Evolutionary conservation across 2,888 invertebrate genomes (phyloP).

Genomic region (Sthenelais limicola): DNA sequence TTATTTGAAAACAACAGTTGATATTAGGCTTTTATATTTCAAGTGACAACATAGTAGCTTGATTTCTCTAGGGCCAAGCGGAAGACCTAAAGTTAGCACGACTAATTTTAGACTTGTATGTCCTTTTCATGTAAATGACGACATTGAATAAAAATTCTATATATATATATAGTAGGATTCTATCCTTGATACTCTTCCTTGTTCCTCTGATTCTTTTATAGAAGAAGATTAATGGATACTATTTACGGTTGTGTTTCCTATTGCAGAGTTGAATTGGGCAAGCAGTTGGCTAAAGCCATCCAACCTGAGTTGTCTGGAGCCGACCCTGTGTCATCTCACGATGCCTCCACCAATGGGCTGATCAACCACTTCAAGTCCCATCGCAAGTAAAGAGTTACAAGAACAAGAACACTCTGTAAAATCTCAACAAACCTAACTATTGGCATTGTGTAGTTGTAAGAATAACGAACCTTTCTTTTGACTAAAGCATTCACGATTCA

Average conservation of each 20-base stretch:
- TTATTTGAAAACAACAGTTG: background rate
- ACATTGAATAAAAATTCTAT: background rate
- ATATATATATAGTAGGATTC: background rate
- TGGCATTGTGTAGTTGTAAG: no score
- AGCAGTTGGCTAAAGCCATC: conserved; percentile 98
- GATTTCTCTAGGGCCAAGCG: no score
- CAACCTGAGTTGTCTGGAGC: conserved; percentile 87
- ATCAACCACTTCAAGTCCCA: conserved; percentile 87
- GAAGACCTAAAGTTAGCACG: no score
- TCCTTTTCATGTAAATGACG: background rate
- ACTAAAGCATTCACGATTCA: no score
- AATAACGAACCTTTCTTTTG: no score
- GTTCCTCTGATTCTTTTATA: no score
- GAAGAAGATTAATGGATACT: background rate
- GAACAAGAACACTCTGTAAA: background rate
- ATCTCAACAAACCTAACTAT: no score
- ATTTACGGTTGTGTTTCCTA: no score
- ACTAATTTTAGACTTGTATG: no score
- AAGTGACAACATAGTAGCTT: no score
- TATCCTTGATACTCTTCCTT: no score
- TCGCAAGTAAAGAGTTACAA: conserved; percentile 28
- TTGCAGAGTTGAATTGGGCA: conserved; percentile 93
- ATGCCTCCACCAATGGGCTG: conserved; percentile 96
- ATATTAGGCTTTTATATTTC: background rate
- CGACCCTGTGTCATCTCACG: conserved; percentile 81